Conservation (phyloP, 2,888 invertebrate genomes). For the Lamellibrachia satsuma region DNA sequence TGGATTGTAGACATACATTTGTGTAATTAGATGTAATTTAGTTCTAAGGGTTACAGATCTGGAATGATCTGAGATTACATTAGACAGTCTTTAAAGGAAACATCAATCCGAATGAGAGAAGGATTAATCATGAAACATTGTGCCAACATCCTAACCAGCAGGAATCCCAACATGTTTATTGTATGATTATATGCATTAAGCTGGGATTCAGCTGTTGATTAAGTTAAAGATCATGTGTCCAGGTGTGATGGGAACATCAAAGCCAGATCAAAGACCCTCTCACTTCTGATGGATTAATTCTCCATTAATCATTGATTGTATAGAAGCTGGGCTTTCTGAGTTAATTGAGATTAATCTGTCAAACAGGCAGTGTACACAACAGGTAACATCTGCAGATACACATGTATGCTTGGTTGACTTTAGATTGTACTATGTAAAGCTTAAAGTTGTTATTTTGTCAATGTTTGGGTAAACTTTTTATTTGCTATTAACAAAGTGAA, state of each 20-base stretch:
- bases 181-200: not conserved
- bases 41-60: not conserved
- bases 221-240: not conserved
- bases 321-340: not conserved
- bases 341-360: constrained; percentile 6
- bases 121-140: not conserved
- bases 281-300: not conserved
- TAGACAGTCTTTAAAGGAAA: not conserved
- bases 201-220: not conserved
- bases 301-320: not conserved
- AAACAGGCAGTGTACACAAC: not conserved
- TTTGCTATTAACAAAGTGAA: not conserved
- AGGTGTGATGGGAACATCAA: not conserved
- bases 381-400: not conserved
- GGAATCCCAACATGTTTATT: not conserved
- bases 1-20: not conserved
- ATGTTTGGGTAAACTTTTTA: not conserved
- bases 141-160: not conserved
- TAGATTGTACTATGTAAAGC: not conserved
- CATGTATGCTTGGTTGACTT: not conserved
- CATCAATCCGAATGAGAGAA: not conserved
- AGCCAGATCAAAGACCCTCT: not conserved
- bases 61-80: not conserved
- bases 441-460: not conserved
- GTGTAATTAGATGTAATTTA: not conserved